Conservation (phyloP, 2,113 vertebrate species). For the Lamprologus callipterus region DNA sequence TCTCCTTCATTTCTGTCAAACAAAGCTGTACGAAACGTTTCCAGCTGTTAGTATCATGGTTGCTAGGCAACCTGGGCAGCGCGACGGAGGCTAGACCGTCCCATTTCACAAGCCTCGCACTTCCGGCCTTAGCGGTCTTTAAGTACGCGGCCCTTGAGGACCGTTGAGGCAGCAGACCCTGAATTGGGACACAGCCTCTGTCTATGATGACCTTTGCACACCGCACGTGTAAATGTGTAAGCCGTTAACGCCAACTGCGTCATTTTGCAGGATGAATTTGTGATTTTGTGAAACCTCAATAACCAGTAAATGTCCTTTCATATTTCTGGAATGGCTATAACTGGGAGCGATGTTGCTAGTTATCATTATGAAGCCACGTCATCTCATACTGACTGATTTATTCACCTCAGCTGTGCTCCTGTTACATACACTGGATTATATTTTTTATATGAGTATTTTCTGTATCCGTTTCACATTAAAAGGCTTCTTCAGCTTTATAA, state of each 20-base stretch:
- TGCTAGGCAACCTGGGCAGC: no score
- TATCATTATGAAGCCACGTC: not conserved
- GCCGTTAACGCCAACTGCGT: not conserved
- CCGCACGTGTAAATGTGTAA: not conserved
- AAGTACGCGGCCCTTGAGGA: fast-evolving
- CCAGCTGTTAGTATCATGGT: no score
- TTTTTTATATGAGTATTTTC: not conserved
- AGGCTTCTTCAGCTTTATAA: not conserved
- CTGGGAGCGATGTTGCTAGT: not conserved
- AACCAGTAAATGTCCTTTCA: not conserved
- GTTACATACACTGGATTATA: fast-evolving
- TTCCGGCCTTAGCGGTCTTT: no score
- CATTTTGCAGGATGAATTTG: not conserved
- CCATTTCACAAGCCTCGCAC: no score
- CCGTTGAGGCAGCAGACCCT: no score
- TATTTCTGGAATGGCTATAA: not conserved
- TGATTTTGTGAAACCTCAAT: not conserved
- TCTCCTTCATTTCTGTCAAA: no score
- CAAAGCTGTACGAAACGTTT: no score
- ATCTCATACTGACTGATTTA: not conserved
- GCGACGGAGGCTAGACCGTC: fast-evolving
- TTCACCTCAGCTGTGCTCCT: not conserved
- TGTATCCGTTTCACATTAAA: fast-evolving
- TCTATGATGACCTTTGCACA: not conserved
- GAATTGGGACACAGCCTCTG: no score